phyloP scores from a whole-genome alignment of 2,797 vertebrate genomes.

The Malacoraja senta region DNA sequence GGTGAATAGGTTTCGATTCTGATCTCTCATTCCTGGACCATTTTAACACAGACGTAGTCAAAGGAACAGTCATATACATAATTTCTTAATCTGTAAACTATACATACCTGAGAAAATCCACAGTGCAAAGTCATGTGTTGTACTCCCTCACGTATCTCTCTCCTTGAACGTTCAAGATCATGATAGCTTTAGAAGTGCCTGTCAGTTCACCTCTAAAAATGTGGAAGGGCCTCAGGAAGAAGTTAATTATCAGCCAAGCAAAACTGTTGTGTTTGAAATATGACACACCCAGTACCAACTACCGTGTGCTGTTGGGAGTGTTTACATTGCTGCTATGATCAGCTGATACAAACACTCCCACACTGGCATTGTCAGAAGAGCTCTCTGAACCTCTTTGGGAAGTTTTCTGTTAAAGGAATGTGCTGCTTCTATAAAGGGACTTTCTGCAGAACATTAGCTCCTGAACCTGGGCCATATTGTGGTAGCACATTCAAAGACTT shows the following conservation, averaged over 20 bases:
- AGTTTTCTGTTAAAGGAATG: background rate
- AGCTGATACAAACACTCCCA: slow-evolving; percentile 48
- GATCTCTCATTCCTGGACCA: background rate
- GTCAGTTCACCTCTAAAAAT: slow-evolving; percentile 33
- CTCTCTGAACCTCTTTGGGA: background rate
- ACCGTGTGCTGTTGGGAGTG: slow-evolving; percentile 62
- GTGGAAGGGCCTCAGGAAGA: background rate
- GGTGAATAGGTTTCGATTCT: background rate
- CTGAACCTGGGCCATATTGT: background rate
- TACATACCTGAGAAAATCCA: slow-evolving; percentile 20
- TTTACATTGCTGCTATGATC: slow-evolving; percentile 46
- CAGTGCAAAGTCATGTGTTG: background rate
- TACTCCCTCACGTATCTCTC: background rate
- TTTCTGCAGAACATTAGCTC: background rate
- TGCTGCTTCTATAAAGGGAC: background rate
- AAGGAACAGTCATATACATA: background rate
- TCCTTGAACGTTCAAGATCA: background rate
- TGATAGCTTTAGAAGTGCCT: background rate
- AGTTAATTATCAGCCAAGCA: slow-evolving; percentile 40
- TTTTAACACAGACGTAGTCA: background rate
- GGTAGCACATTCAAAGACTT: background rate
- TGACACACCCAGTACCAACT: slow-evolving; percentile 57
- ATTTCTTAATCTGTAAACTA: background rate
- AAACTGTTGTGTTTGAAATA: slow-evolving; percentile 49
- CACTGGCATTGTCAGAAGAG: background rate